phyloP scores from a whole-genome alignment of 2,113 vertebrate species.

The Passer domesticus region DNA sequence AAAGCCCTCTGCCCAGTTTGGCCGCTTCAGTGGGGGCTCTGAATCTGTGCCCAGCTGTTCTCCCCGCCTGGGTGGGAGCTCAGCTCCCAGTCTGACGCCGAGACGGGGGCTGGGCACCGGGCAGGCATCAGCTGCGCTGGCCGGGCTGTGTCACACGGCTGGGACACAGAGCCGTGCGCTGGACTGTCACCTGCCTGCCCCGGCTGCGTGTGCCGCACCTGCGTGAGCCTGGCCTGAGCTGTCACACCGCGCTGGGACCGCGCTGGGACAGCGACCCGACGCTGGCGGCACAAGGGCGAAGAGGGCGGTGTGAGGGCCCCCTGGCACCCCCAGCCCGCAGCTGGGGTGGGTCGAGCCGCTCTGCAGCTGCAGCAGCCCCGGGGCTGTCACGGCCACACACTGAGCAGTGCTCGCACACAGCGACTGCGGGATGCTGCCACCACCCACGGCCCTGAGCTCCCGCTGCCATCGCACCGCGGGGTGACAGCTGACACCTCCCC shows the following conservation, averaged over 20 bases:
- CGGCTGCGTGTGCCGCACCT: not conserved
- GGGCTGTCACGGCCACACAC: not conserved
- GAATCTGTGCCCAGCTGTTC: not conserved
- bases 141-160: rapidly evolving
- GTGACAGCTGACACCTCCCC: not conserved
- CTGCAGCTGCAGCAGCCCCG: not conserved
- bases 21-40: rapidly evolving
- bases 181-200: not conserved
- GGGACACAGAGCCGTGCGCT: rapidly evolving
- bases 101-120: rapidly evolving
- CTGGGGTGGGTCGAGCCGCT: not conserved
- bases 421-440: not conserved
- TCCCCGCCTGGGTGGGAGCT: rapidly evolving
- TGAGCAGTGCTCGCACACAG: not conserved
- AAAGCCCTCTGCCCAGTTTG: not conserved
- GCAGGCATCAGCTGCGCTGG: not conserved
- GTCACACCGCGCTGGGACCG: not conserved
- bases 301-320: not conserved
- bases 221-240: not conserved
- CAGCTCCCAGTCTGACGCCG: not conserved
- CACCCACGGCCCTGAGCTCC: not conserved
- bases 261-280: rapidly evolving
- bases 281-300: not conserved
- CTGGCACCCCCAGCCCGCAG: not conserved
- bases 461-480: rapidly evolving